Percentiles rank a stretch among this genome's conserved stretches.
Conservation (phyloP, 2,888 invertebrate genomes). For the Tribolium freemani region DNA sequence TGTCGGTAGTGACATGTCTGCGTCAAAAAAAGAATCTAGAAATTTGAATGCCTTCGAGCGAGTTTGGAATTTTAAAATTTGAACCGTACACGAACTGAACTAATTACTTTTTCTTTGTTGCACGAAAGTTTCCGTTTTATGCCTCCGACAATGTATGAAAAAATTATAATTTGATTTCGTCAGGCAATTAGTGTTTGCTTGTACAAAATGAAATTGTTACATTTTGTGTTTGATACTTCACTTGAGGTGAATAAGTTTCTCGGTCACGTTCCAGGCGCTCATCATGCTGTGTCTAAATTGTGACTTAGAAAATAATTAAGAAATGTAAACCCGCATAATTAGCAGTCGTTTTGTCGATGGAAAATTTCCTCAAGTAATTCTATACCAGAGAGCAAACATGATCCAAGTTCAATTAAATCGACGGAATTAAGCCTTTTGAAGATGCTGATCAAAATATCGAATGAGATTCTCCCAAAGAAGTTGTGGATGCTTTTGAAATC, state of each 20-base stretch:
- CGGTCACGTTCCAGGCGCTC: background rate
- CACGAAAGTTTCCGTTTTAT: background rate
- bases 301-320: too few relatives aligned
- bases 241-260: background rate
- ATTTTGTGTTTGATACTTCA: background rate
- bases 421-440: conserved; percentile 13
- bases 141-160: background rate
- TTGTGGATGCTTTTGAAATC: background rate
- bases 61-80: background rate
- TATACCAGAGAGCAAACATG: background rate
- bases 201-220: background rate
- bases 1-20: background rate
- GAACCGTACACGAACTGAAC: background rate
- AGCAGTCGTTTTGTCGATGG: background rate
- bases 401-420: conserved; percentile 10
- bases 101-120: background rate
- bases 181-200: background rate
- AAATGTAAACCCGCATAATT: background rate
- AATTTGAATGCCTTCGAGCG: background rate
- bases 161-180: background rate
- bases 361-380: background rate
- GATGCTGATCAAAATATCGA: conserved; percentile 13
- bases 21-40: background rate
- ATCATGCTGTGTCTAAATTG: background rate
- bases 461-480: background rate